Evolutionary conservation across 2,888 invertebrate genomes (phyloP).

Genomic region (Tyria jacobaeae): DNA sequence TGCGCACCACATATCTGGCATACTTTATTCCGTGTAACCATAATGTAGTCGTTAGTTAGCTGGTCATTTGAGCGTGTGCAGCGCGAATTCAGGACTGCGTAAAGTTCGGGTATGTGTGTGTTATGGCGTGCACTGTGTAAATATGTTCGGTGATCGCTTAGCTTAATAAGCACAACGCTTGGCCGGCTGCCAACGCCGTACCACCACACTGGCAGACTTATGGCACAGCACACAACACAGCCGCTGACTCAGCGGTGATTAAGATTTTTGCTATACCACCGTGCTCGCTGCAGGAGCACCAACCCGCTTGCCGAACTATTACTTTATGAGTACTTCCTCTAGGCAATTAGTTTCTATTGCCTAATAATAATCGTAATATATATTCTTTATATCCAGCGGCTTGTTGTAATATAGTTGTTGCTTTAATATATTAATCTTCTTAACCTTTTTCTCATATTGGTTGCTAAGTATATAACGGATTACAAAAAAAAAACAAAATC

Average conservation of each 20-base stretch:
- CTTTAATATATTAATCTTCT: background rate
- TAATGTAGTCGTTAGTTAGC: conserved; percentile 13
- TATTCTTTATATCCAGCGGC: conserved; percentile 8
- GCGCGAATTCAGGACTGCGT: conserved; percentile 31
- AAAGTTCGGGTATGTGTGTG: conserved; percentile 6
- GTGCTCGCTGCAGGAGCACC: conserved; percentile 36
- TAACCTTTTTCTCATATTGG: background rate
- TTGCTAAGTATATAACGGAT: too few species aligned
- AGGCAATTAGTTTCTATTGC: conserved; percentile 38
- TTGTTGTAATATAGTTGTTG: background rate
- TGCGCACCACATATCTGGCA: conserved; percentile 16
- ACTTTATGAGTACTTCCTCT: conserved; percentile 38
- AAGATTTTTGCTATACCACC: conserved; percentile 61
- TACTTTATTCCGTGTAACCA: conserved; percentile 15
- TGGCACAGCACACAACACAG: conserved; percentile 57
- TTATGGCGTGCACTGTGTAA: conserved; percentile 36
- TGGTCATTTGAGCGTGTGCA: conserved; percentile 18
- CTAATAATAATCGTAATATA: conserved; percentile 30
- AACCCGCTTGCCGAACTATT: conserved; percentile 26
- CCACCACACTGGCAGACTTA: conserved; percentile 42
- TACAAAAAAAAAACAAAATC: too few species aligned
- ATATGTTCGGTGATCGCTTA: conserved; percentile 59
- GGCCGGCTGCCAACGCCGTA: conserved; percentile 35
- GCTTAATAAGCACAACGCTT: conserved; percentile 64
- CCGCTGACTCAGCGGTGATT: conserved; percentile 63